phyloP scores from a whole-genome alignment of 2,888 invertebrate species.

The Strigamia crassipes region DNA sequence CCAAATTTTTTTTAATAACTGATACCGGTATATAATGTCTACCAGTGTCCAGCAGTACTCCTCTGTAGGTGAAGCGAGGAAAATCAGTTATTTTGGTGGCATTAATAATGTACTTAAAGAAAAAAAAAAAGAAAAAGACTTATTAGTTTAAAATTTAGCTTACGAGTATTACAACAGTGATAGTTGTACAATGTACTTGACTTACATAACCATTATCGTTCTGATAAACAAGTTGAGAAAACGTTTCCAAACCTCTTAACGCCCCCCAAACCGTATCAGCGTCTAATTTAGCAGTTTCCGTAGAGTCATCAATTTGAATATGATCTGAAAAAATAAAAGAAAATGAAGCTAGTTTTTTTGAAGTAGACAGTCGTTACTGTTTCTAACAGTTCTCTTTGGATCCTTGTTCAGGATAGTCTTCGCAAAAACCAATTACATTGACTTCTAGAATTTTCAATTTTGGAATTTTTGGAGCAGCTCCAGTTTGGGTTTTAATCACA shows the following conservation, averaged over 20 bases:
- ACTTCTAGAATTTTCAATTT: conserved; percentile 60
- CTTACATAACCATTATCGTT: conserved; percentile 59
- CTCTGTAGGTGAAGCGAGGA: conserved; percentile 86
- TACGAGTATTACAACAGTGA: neutral
- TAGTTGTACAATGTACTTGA: conserved; percentile 52
- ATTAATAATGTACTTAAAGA: conserved; percentile 69
- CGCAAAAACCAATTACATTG: conserved; percentile 67
- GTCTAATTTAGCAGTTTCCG: conserved; percentile 55
- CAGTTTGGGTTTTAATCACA: neutral
- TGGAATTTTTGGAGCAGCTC: neutral
- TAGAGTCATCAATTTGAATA: conserved; percentile 50
- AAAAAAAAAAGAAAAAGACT: conserved; percentile 50
- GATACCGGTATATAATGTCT: conserved; percentile 79
- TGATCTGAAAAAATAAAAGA: neutral
- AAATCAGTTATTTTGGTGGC: conserved; percentile 73
- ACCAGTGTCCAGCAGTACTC: conserved; percentile 85
- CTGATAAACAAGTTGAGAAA: conserved; percentile 73
- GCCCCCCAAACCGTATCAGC: conserved; percentile 77
- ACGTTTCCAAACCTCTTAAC: conserved; percentile 82
- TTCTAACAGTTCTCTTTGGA: conserved; percentile 80
- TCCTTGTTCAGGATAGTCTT: conserved; percentile 67
- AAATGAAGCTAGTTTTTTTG: neutral
- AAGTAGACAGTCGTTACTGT: neutral
- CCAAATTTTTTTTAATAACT: conserved; percentile 64
- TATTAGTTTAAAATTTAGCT: neutral